These are phyloP conservation scores for Plebejus melissa DNA, from an alignment of 2,888 invertebrate genomes.

Conservation along the genomic window DNA sequence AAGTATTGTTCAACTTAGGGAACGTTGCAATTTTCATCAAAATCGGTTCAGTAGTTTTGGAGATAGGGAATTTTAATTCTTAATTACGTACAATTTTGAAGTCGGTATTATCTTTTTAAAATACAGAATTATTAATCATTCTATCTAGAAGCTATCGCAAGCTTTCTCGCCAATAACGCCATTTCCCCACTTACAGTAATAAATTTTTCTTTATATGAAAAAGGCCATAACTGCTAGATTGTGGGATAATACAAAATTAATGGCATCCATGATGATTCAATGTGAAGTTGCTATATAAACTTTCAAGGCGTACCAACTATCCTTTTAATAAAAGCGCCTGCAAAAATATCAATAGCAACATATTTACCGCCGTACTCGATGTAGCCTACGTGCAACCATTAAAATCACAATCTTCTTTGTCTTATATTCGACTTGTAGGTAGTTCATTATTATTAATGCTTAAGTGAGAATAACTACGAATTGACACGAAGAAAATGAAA, in stretches of 20 bases:
- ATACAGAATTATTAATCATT: neutral
- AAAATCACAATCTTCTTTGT: too few species aligned
- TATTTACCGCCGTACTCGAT: neutral
- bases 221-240: neutral
- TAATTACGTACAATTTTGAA: too few species aligned
- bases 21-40: too few species aligned
- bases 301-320: neutral
- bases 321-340: neutral
- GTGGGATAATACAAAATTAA: neutral
- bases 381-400: too few species aligned
- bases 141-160: neutral
- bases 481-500: neutral
- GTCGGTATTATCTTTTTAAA: too few species aligned
- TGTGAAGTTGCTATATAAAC: too few species aligned
- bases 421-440: too few species aligned
- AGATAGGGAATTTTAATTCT: too few species aligned
- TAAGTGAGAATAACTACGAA: neutral
- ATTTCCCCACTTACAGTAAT: neutral
- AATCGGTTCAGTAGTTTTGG: too few species aligned
- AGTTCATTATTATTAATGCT: too few species aligned
- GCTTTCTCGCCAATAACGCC: neutral
- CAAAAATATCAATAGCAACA: neutral
- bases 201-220: neutral
- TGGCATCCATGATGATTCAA: too few species aligned
- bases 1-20: too few species aligned